phyloP scores from a whole-genome alignment of 2,888 invertebrate genomes.

The Polyommatus icarus region DNA sequence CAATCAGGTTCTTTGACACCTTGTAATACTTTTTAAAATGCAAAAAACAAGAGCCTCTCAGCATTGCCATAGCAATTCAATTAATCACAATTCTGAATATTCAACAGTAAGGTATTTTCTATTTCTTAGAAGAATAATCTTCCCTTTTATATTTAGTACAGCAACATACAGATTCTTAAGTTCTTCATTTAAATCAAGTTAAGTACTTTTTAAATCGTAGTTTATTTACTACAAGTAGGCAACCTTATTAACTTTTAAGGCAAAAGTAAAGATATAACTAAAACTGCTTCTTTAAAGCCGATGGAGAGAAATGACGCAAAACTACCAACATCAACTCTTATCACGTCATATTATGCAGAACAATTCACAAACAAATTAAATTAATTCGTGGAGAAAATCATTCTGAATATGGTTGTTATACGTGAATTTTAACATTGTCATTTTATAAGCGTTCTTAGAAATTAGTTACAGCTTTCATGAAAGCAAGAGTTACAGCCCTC shows the following conservation, averaged over 20 bases:
- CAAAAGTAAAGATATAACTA: no score
- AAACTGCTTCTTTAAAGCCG: no score
- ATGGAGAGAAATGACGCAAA: no score
- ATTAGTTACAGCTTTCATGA: no score
- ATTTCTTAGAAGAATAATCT: not conserved
- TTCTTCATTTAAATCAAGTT: no score
- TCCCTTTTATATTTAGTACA: not conserved
- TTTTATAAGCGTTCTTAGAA: no score
- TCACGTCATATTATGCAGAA: not conserved
- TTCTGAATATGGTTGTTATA: no score
- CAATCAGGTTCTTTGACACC: not conserved
- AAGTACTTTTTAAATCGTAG: not conserved
- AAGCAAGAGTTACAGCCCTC: not conserved
- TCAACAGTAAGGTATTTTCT: not conserved
- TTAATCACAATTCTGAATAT: not conserved
- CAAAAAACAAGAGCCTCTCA: not conserved
- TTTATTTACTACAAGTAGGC: not conserved
- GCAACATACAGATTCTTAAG: not conserved
- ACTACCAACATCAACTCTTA: no score
- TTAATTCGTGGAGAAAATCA: not conserved
- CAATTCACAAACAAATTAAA: not conserved
- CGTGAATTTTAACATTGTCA: no score
- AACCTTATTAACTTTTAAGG: no score
- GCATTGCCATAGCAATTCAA: not conserved
- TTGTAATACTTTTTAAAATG: slow-evolving; percentile 17